These are phyloP conservation scores for Euclidia mi DNA, from an alignment of 2,888 invertebrate species.

Conservation along the genomic window DNA sequence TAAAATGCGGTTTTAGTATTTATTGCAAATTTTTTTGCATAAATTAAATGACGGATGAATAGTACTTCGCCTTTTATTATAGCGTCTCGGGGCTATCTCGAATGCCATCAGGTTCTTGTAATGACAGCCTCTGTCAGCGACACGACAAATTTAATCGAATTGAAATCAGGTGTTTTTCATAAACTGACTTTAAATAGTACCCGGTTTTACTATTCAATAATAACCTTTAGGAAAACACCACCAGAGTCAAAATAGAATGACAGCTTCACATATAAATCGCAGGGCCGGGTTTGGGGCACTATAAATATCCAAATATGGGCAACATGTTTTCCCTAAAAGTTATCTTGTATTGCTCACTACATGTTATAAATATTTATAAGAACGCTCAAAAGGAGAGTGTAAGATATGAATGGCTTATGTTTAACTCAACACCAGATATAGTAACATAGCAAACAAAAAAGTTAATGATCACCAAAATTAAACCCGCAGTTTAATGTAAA, in stretches of 20 bases:
- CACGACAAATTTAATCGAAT: constrained; percentile 65
- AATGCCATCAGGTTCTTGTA: constrained; percentile 48
- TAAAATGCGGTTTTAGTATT: neutral
- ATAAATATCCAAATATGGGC: constrained; percentile 11
- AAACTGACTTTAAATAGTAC: constrained; percentile 32
- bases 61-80: constrained; percentile 26
- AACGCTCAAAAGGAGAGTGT: neutral
- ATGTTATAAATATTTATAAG: constrained; percentile 9
- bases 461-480: too few relatives aligned
- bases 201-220: too few relatives aligned
- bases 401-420: too few relatives aligned
- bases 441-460: too few relatives aligned
- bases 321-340: constrained; percentile 3
- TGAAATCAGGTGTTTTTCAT: constrained; percentile 67
- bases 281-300: constrained; percentile 3
- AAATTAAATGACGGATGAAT: constrained; percentile 31
- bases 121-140: constrained; percentile 59
- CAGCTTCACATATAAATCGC: neutral
- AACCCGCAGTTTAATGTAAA: too few relatives aligned
- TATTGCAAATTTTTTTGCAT: constrained; percentile 17
- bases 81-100: constrained; percentile 28
- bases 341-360: neutral
- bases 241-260: constrained; percentile 16
- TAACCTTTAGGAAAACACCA: neutral
- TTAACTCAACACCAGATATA: too few relatives aligned